These are phyloP conservation scores for Azemiops feae DNA, from an alignment of 2,113 vertebrate genomes.

Conservation along the genomic window DNA sequence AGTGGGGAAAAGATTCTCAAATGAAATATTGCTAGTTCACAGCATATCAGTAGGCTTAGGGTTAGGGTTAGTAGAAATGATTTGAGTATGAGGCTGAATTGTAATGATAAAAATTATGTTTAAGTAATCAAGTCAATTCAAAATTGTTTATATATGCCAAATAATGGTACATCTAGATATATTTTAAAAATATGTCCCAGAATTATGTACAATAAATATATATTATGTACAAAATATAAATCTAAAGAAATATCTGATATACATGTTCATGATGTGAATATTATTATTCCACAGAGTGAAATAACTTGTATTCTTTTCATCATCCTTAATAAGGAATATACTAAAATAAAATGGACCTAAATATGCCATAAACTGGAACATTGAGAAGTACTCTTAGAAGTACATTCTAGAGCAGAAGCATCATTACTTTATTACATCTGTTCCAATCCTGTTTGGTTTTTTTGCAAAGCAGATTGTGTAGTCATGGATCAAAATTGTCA, in stretches of 20 bases:
- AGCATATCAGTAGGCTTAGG: background rate
- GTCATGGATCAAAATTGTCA: background rate
- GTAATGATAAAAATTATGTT: background rate
- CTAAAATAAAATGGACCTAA: conserved; percentile 14
- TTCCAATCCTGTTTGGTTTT: background rate
- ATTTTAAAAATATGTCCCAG: background rate
- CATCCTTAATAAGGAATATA: conserved; percentile 3
- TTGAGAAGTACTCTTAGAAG: background rate
- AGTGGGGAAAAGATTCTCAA: background rate
- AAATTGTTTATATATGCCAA: background rate
- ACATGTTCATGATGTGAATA: background rate
- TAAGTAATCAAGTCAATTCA: background rate
- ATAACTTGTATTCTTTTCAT: conserved; percentile 20
- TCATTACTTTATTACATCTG: background rate
- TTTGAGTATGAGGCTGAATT: background rate
- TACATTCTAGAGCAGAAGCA: background rate
- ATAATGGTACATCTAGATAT: background rate
- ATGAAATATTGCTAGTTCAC: background rate
- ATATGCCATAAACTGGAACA: background rate
- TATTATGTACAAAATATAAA: background rate
- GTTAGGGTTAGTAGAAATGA: background rate
- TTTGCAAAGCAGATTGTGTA: background rate
- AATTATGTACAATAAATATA: background rate
- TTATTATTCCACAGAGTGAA: background rate
- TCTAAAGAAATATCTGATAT: background rate